Percentiles rank a stretch among this genome's conserved stretches.
Evolutionary conservation across 2,113 vertebrate species (phyloP).

Genomic region (Stigmatopora argus): DNA sequence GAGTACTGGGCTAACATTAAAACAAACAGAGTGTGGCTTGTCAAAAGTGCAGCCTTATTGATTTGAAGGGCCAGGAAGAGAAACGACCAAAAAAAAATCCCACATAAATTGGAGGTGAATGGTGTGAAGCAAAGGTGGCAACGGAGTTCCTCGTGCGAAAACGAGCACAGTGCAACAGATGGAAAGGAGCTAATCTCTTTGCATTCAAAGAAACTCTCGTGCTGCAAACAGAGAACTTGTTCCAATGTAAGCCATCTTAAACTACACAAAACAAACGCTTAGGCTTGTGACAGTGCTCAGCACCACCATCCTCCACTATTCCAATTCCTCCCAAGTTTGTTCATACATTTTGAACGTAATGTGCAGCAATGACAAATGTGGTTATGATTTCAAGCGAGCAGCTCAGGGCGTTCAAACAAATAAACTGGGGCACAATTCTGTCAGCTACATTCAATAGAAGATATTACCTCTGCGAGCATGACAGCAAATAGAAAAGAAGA

Average conservation of each 20-base stretch:
- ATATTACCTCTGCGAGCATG: conserved; percentile 31
- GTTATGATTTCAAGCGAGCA: background rate
- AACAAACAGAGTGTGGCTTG: conserved; percentile 20
- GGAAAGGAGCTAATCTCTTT: conserved; percentile 52
- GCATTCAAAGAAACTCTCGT: conserved; percentile 34
- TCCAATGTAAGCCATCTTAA: background rate
- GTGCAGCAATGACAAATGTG: background rate
- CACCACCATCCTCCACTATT: background rate
- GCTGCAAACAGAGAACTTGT: conserved; percentile 8
- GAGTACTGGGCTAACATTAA: conserved; percentile 1
- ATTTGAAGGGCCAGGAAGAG: background rate
- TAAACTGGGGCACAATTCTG: conserved; percentile 23
- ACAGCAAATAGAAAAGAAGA: conserved; percentile 38
- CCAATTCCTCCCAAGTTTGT: background rate
- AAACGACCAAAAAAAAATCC: background rate
- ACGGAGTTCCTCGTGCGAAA: conserved; percentile 21
- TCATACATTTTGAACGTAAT: background rate
- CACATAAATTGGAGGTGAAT: background rate
- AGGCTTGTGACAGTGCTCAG: background rate
- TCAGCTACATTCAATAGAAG: conserved; percentile 28
- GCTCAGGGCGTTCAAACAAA: background rate
- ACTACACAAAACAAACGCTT: background rate
- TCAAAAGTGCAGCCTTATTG: conserved; percentile 19
- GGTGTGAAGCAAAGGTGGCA: conserved; percentile 10
- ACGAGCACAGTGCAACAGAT: conserved; percentile 49